A percentile compares a stretch with the other conserved stretches of the same genome.
phyloP scores from a whole-genome alignment of 2,888 invertebrate genomes.

The Heteropelma amictum region DNA sequence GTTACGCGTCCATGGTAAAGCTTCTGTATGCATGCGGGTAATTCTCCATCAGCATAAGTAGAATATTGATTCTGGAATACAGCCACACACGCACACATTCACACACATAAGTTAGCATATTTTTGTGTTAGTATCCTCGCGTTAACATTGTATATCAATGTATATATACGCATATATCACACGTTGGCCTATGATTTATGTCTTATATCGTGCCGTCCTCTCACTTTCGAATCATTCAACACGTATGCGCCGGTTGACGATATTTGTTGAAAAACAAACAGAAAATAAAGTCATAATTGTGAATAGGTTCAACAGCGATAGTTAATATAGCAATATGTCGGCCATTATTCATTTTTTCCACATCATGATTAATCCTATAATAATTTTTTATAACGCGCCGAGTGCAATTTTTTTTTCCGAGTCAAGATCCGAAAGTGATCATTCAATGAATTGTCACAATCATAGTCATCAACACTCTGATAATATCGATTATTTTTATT shows the following conservation, averaged over 20 bases:
- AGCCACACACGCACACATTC: slow-evolving; percentile 18
- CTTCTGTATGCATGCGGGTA: slow-evolving; percentile 1
- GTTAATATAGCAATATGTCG: too few species aligned
- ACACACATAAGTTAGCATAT: not conserved
- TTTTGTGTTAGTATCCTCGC: slow-evolving; percentile 4
- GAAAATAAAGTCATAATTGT: not conserved
- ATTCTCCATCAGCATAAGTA: slow-evolving; percentile 55
- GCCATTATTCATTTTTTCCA: too few species aligned
- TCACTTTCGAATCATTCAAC: slow-evolving; percentile 13
- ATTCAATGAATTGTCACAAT: too few species aligned
- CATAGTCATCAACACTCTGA: too few species aligned
- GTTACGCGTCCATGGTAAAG: slow-evolving; percentile 45
- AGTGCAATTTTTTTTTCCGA: too few species aligned
- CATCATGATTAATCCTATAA: not conserved
- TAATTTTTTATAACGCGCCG: too few species aligned
- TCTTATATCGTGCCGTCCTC: slow-evolving; percentile 11
- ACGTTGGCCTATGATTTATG: slow-evolving; percentile 14
- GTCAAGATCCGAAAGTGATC: too few species aligned
- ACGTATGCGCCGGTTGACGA: not conserved
- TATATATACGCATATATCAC: not conserved
- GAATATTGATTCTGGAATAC: slow-evolving; percentile 66
- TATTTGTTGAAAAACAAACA: not conserved
- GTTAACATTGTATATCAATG: not conserved
- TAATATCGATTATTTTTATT: too few species aligned
- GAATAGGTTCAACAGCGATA: too few species aligned